Conservation (phyloP, 2,888 invertebrate genomes). For the Scaptomyza reducta region DNA sequence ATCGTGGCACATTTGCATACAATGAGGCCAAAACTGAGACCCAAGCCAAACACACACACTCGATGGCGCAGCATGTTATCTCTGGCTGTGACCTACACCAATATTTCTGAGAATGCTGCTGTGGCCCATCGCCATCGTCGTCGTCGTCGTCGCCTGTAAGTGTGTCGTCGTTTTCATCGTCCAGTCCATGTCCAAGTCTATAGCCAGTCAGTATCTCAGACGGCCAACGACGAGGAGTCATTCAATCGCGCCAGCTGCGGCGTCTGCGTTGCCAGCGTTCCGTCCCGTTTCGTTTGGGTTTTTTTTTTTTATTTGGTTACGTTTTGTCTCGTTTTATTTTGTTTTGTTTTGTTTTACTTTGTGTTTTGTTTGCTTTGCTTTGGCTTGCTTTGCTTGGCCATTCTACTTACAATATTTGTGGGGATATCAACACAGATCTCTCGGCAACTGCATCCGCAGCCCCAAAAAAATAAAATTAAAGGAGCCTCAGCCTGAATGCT, state of each 20-base stretch:
- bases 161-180: conserved; percentile 67
- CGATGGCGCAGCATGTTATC: conserved; percentile 84
- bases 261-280: conserved; percentile 67
- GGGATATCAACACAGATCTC: conserved; percentile 73
- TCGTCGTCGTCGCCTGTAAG: conserved; percentile 76
- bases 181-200: conserved; percentile 56
- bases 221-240: conserved; percentile 72
- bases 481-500: conserved; percentile 38
- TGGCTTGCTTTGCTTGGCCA: conserved; percentile 61
- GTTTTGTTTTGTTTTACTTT: conserved; percentile 43
- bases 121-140: conserved; percentile 73
- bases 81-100: conserved; percentile 85
- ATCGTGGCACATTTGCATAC: conserved; percentile 84
- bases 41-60: conserved; percentile 41
- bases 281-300: conserved; percentile 50
- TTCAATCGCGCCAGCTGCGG: conserved; percentile 78
- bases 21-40: conserved; percentile 81
- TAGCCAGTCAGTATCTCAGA: conserved; percentile 77
- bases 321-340: conserved; percentile 46
- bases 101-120: conserved; percentile 84
- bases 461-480: conserved; percentile 48
- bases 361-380: conserved; percentile 51
- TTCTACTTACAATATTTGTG: conserved; percentile 79
- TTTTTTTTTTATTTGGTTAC: conserved; percentile 39
- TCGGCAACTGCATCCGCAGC: conserved; percentile 65